These are phyloP conservation scores for Drosophila neonasuta DNA, from an alignment of 2,888 invertebrate species.

Conservation along the genomic window DNA sequence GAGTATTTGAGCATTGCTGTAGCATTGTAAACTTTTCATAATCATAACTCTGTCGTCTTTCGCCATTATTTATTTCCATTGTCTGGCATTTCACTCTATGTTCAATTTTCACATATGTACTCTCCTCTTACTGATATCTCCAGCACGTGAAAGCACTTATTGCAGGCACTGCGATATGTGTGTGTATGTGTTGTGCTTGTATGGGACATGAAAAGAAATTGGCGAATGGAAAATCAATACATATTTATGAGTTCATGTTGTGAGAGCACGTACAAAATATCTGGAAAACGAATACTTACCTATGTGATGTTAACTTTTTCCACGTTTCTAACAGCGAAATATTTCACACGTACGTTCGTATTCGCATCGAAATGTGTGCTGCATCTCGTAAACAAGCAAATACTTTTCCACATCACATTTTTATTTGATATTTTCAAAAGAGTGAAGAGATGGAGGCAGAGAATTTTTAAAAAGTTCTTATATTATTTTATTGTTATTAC, in stretches of 20 bases:
- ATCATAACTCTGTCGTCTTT: conserved; percentile 69
- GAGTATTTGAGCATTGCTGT: conserved; percentile 13
- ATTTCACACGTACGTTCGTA: conserved; percentile 38
- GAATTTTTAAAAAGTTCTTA: conserved; percentile 13
- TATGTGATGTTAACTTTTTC: conserved; percentile 35
- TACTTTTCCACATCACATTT: conserved; percentile 19
- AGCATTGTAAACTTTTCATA: conserved; percentile 65
- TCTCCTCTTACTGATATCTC: conserved; percentile 20
- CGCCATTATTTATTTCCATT: conserved; percentile 57
- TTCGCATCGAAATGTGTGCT: conserved; percentile 5
- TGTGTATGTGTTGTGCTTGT: conserved; percentile 4
- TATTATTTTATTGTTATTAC: conserved; percentile 16
- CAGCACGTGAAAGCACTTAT: conserved; percentile 63
- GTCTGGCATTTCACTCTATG: conserved; percentile 56
- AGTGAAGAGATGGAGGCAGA: neutral
- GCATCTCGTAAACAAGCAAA: conserved; percentile 3
- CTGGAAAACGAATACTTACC: conserved; percentile 47
- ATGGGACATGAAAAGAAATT: conserved; percentile 57
- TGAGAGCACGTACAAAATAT: conserved; percentile 66
- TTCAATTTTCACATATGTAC: conserved; percentile 51
- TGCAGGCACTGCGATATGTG: conserved; percentile 6
- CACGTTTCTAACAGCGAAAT: conserved; percentile 52
- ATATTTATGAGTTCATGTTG: conserved; percentile 75
- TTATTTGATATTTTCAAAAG: conserved; percentile 31
- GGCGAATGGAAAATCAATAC: conserved; percentile 75